These are phyloP conservation scores for Rhizoglyphus robini DNA, from an alignment of 1,140 invertebrate genomes.

Conservation along the genomic window DNA sequence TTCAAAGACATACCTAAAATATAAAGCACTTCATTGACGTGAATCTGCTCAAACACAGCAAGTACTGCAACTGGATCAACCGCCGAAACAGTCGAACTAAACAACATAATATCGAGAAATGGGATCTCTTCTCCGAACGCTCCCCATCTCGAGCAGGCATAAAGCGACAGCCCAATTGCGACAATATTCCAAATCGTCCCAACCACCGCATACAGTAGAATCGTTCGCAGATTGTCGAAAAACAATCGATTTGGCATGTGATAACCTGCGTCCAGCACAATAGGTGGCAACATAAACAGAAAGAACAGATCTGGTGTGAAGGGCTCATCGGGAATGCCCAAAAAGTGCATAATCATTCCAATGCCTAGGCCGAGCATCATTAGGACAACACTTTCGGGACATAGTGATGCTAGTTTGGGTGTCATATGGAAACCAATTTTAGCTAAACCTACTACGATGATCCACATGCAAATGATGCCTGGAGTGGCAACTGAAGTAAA, in stretches of 20 bases:
- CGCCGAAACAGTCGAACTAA: conserved; percentile 90
- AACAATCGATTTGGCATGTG: conserved; percentile 93
- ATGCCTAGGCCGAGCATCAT: conserved; percentile 87
- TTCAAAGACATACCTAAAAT: conserved; percentile 55
- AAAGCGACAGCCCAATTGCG: conserved; percentile 76
- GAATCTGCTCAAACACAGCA: conserved; percentile 97
- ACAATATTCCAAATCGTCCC: conserved; percentile 94
- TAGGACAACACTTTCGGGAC: conserved; percentile 88
- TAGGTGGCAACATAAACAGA: conserved; percentile 87
- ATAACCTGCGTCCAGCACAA: conserved; percentile 92
- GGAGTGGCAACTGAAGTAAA: conserved; percentile 37
- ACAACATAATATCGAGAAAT: conserved; percentile 77
- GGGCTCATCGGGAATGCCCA: conserved; percentile 47
- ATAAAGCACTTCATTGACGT: conserved; percentile 95
- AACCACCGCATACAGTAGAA: conserved; percentile 84
- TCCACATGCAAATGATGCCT: conserved; percentile 44
- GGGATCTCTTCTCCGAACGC: conserved; percentile 57
- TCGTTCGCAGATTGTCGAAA: conserved; percentile 91
- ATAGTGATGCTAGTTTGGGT: conserved; percentile 68
- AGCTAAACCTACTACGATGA: conserved; percentile 45
- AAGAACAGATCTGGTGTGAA: conserved; percentile 88
- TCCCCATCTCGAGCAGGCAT: conserved; percentile 63
- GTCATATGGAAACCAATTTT: conserved; percentile 76
- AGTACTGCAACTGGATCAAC: conserved; percentile 96
- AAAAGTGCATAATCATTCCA: conserved; percentile 42